Conservation (phyloP, 2,113 vertebrate species). For the Neomonachus schauinslandi region DNA sequence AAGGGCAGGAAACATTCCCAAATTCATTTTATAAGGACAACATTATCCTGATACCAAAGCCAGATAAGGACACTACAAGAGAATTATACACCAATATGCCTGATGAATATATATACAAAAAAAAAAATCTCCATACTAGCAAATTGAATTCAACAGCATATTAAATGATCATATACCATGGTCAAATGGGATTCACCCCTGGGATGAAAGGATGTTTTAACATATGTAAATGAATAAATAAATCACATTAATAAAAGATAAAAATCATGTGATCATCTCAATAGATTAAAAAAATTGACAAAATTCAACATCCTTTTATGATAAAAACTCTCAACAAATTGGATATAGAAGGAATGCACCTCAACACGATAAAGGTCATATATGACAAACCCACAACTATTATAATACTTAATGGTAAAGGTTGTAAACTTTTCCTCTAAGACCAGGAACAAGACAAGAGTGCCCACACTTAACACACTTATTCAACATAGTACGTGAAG, state of each 20-base stretch:
- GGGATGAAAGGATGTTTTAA: neutral
- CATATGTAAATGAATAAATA: neutral
- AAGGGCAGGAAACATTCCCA: neutral
- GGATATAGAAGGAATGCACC: neutral
- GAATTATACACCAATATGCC: neutral
- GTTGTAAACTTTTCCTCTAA: neutral
- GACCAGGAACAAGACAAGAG: neutral
- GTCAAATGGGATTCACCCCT: neutral
- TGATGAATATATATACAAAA: neutral
- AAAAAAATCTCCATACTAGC: neutral
- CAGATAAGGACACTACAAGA: neutral
- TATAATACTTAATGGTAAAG: neutral
- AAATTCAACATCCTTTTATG: neutral
- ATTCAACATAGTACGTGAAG: neutral
- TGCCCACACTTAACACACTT: neutral
- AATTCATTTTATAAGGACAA: neutral
- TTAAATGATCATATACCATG: neutral
- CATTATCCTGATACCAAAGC: neutral
- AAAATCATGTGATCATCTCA: neutral
- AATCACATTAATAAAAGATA: neutral
- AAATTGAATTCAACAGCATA: neutral
- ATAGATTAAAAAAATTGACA: neutral
- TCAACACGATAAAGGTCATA: neutral
- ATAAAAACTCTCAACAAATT: neutral
- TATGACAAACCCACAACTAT: neutral